Conservation (phyloP, 2,113 vertebrate species). For the Macroglossus sobrinus region DNA sequence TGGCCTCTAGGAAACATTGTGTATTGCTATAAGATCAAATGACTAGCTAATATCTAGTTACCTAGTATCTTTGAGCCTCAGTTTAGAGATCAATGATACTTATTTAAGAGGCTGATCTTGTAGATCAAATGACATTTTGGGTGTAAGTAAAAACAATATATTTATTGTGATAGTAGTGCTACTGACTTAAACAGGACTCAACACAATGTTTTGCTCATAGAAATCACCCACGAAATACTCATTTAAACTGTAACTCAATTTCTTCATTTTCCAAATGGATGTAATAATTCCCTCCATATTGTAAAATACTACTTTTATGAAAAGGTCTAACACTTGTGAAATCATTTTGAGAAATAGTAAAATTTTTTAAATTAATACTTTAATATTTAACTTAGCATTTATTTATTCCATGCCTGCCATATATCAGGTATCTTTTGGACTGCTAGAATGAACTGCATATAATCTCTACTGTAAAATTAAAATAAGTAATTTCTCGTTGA, state of each 20-base stretch:
- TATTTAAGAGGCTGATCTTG: not conserved
- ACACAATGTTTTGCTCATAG: not conserved
- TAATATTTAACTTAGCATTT: not conserved
- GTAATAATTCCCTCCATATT: not conserved
- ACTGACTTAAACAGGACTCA: not conserved
- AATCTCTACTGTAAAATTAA: not conserved
- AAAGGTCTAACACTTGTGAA: not conserved
- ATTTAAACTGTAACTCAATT: not conserved
- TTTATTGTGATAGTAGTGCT: not conserved
- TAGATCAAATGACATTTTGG: not conserved
- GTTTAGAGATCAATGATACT: not conserved
- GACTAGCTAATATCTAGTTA: not conserved
- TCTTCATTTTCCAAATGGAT: not conserved
- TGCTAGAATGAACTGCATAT: not conserved
- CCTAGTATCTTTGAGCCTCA: not conserved
- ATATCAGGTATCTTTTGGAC: not conserved
- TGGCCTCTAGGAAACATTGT: not conserved
- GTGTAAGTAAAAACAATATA: not conserved
- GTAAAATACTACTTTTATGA: not conserved
- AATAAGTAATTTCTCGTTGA: not conserved
- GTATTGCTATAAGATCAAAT: not conserved
- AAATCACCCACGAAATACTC: not conserved
- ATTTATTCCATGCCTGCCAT: not conserved
- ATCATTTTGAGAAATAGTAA: not conserved
- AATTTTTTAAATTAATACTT: not conserved